These are phyloP conservation scores for Caenorhabditis virilis DNA, from an alignment of 2,888 invertebrate species.

Conservation along the genomic window DNA sequence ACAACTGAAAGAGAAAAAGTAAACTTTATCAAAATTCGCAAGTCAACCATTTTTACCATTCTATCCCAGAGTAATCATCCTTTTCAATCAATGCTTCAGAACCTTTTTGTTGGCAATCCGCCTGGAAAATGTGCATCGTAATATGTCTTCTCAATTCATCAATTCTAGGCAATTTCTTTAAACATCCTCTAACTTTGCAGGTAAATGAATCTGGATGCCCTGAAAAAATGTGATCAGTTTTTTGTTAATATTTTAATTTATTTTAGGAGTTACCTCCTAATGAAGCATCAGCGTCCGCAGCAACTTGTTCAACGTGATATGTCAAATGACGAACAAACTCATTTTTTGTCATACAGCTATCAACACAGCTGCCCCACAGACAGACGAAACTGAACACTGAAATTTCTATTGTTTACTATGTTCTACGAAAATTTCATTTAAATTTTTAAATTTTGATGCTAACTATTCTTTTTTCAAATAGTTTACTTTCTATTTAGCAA, in stretches of 20 bases:
- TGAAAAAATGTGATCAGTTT: background rate
- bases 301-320: constrained; percentile 17
- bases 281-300: background rate
- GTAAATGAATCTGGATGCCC: background rate
- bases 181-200: constrained; percentile 41
- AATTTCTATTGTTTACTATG: background rate
- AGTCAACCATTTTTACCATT: too few relatives aligned
- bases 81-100: constrained; percentile 35
- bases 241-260: too few relatives aligned
- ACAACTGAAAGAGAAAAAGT: constrained; percentile 27
- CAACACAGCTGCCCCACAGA: constrained; percentile 40
- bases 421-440: background rate
- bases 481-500: background rate
- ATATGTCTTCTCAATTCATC: constrained; percentile 42
- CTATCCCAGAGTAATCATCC: constrained; percentile 19
- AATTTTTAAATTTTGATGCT: background rate
- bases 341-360: constrained; percentile 12
- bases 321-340: constrained; percentile 38
- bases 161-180: constrained; percentile 10
- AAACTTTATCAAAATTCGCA: background rate
- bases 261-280: too few relatives aligned
- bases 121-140: constrained; percentile 48
- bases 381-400: constrained; percentile 33
- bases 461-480: background rate
- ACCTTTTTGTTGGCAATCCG: constrained; percentile 46